Evolutionary conservation across 1,140 invertebrate species (phyloP).

Genomic region (Leptinotarsa texana): DNA sequence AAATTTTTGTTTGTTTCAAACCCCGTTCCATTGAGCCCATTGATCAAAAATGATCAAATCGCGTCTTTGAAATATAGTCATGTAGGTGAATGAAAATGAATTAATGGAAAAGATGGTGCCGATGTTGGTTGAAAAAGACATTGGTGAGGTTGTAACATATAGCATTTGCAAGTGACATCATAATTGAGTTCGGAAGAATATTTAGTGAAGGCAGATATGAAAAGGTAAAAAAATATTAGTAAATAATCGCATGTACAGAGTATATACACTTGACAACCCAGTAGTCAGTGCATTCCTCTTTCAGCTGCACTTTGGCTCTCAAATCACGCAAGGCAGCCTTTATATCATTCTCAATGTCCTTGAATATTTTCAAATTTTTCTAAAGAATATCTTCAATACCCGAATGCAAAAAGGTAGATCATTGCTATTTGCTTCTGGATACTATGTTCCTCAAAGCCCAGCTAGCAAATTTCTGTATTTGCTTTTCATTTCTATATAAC

Average conservation of each 20-base stretch:
- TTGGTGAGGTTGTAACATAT: no score
- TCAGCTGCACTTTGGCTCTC: constrained; percentile 78
- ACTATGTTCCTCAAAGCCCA: constrained; percentile 88
- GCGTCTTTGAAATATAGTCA: no score
- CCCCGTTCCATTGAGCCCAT: no score
- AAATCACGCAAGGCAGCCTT: constrained; percentile 85
- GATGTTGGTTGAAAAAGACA: no score
- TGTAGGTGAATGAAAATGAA: no score
- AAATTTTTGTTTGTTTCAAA: no score
- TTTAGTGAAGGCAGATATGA: background rate
- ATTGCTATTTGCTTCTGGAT: constrained; percentile 72
- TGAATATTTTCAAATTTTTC: constrained; percentile 63
- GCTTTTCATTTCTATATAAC: constrained; percentile 66
- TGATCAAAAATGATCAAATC: no score
- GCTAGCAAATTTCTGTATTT: constrained; percentile 76
- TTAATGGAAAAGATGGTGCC: no score
- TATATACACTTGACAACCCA: background rate
- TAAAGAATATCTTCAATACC: constrained; percentile 75
- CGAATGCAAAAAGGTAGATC: constrained; percentile 68
- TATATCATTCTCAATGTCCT: constrained; percentile 68
- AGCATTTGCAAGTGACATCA: no score
- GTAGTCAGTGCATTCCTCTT: constrained; percentile 66
- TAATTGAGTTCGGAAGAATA: background rate
- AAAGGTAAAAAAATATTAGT: background rate
- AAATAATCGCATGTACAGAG: background rate